Evolutionary conservation across 2,797 vertebrate species (phyloP), one percentile per base, ranked within the genome.

Genomic region (Setipinna tenuifilis): DNA sequence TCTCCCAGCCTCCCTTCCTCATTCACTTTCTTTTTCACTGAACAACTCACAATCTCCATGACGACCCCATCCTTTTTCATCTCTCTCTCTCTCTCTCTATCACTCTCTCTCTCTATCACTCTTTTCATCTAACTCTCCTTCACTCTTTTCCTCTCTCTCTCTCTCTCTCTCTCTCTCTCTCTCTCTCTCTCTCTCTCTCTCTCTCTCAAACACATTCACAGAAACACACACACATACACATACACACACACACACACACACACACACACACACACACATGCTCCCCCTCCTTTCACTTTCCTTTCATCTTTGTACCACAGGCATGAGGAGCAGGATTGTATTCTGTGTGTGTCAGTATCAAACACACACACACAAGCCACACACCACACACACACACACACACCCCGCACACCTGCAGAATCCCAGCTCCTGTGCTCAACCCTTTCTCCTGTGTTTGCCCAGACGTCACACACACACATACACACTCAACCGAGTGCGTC

Each of bases 31-130:
- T 86, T 86, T 75, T 89, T 88, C 84, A 89, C 86, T 87, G 84
- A 71, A 35, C 68, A 71, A 75, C 81, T 85, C 85, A 89, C 87
- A 87, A 91, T 91, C 90, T 89, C 90, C 90, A 91, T 91, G 90
- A 91, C 90, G 90, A 91, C 90, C 88, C 86, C 85, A 88, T 87
- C 85, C 88, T 85, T 78, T 85, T 82, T 46, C 14, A 48, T 58
- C 21, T 83, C 59, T 44, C 35, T 31, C 75, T 89, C 83, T 87
- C 85, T 58, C 80, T 84, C 86, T 61, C 84, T 35, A 78, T 81
- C 44, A 58, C 82, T 46, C 65, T 58, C 48, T 44, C 86, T 75
- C 61, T 35, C 83, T 83, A 75, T 50, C 86, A 84, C 85, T 81
- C 21, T 83, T 35, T 44, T 31, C 46, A 46, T 89, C 85, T 87